Percentiles rank a stretch among this genome's conserved stretches.
These are phyloP conservation scores for Sturnira hondurensis DNA, from an alignment of 2,113 vertebrate species.

Conservation along the genomic window DNA sequence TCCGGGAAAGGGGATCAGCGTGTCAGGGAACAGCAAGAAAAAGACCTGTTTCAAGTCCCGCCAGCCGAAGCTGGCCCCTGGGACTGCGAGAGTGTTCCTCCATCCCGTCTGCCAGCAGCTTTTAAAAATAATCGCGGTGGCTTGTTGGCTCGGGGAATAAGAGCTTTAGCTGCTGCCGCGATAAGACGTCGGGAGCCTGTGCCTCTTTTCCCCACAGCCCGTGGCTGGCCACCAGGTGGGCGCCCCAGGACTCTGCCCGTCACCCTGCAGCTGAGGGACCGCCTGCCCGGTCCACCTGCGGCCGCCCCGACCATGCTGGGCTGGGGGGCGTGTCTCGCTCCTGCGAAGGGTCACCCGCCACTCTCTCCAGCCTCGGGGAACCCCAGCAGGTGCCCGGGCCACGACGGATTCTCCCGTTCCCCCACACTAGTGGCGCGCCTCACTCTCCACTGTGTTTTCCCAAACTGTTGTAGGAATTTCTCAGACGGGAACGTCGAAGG, in stretches of 20 bases:
- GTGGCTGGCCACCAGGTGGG: fast-evolving
- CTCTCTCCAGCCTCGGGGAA: background rate
- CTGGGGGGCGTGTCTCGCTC: background rate
- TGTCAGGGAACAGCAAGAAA: fast-evolving
- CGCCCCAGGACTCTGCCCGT: too few species aligned
- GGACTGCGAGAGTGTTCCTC: background rate
- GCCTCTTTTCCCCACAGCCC: background rate
- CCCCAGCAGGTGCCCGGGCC: background rate
- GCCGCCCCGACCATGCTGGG: background rate
- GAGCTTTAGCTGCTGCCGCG: too few species aligned
- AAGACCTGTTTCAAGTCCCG: background rate
- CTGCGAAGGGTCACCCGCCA: fast-evolving
- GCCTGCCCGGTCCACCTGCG: too few species aligned
- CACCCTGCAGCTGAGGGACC: fast-evolving
- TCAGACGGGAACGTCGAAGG: background rate
- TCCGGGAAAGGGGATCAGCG: background rate
- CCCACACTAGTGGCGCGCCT: background rate
- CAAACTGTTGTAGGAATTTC: background rate
- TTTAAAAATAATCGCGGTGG: background rate
- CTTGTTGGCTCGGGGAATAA: background rate
- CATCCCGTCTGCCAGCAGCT: background rate
- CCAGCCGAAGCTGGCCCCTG: fast-evolving
- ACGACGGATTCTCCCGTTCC: fast-evolving
- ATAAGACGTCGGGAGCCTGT: background rate
- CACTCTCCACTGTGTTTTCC: background rate